These are phyloP conservation scores for Sinosuthora webbiana DNA, from an alignment of 2,113 vertebrate genomes.

Conservation along the genomic window DNA sequence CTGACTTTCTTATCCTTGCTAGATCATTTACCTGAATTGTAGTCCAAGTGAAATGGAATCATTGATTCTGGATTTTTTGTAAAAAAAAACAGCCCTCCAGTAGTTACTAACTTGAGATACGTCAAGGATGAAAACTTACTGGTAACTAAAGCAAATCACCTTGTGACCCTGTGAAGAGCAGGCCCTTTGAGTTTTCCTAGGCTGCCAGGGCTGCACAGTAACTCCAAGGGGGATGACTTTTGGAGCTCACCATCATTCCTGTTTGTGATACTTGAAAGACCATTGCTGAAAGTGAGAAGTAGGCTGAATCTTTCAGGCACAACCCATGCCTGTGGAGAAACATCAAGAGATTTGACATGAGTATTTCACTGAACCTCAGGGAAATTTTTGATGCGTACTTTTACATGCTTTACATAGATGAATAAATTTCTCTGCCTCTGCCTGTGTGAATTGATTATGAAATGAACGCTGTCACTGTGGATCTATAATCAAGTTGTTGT, in stretches of 20 bases:
- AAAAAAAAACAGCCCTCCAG: background rate
- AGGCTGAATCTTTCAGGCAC: background rate
- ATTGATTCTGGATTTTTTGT: background rate
- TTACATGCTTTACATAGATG: rapidly evolving
- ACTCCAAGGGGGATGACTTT: background rate
- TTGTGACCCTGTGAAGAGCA: background rate
- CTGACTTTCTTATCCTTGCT: background rate
- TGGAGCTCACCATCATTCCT: background rate
- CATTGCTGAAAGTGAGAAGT: background rate
- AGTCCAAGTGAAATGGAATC: background rate
- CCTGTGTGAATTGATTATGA: background rate
- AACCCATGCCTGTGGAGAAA: background rate
- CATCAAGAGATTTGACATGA: background rate
- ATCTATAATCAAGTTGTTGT: background rate
- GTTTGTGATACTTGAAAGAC: background rate
- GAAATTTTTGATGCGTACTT: background rate
- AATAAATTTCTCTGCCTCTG: background rate
- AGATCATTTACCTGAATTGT: background rate
- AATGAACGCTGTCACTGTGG: background rate
- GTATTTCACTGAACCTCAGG: background rate
- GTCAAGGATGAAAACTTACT: background rate
- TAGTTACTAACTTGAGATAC: no score
- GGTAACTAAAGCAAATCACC: no score
- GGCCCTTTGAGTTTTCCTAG: background rate
- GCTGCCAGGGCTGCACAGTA: background rate